Base-by-base conservation (phyloP, 2,113 vertebrate genomes). In the Brienomyrus longianalis region DNA sequence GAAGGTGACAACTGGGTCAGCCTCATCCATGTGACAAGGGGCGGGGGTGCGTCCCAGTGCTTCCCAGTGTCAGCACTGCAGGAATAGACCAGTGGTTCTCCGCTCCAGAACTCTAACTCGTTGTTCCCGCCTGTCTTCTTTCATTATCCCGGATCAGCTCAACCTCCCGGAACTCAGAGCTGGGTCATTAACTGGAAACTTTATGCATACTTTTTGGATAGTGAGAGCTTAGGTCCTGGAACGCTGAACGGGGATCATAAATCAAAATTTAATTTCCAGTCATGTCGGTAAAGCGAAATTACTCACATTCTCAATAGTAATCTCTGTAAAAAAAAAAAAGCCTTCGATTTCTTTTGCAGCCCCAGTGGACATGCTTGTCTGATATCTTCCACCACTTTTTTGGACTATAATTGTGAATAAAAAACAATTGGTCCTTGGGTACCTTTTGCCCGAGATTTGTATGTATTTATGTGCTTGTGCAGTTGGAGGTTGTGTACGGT, bases 251-350 rank as follows among this genome's bases (percentile, higher is more conserved):
- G 90, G 39, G 50, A 87, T 91, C 66, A 51, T 91, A 92, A 93
- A 92, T 92, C 92, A 92, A 90, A 91, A 88, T 89, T 90, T 83
- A 70, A 87, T 80, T 92, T 92, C 90, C 90, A 92, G 50, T 62
- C 50, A 52, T 89, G 90, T 91, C 56, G 77, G 85, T 51, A 43
- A 48, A 88, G 70, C 43, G 88, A 89, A 50, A 91, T 91, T 90
- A 92, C 89, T 91, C 92, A 90, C 90, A 91, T 92, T 90, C 88
- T 88, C 88, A n/a, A 91, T 90, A 87, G 83, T 87, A 80, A 90
- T 91, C 50, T 50, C 31, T 54, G n/a, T 45, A 88, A 62, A 62
- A 89, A 39, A 31, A 31, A 31, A 31, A 88, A 91, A 54, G 83
- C 47, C 74, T 89, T n/a, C 9, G 31, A 89, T 84, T 89, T 51